Conservation (phyloP, 2,888 invertebrate species). For the Dasypogon diadema region DNA sequence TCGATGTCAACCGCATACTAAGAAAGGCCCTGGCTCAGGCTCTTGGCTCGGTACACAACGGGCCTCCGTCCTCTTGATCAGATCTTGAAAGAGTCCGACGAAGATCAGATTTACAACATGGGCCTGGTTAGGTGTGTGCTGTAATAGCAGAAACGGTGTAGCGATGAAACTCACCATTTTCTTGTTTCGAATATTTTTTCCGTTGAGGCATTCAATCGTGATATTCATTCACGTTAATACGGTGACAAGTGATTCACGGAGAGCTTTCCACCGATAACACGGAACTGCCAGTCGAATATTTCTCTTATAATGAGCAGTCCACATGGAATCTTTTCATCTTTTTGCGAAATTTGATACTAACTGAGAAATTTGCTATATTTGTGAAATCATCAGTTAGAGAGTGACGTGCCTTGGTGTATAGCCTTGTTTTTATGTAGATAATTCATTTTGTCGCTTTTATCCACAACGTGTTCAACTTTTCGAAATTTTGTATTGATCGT, state of each 20-base stretch:
- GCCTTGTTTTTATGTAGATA: not conserved
- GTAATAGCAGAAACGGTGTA: slow-evolving; percentile 27
- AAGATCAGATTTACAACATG: slow-evolving; percentile 1
- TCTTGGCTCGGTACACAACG: not conserved
- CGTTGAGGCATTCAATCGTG: slow-evolving; percentile 12
- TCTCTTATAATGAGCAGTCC: no score
- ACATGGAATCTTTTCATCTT: no score
- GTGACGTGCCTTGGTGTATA: not conserved
- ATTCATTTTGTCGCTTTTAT: no score
- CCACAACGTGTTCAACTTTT: no score
- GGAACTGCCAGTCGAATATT: not conserved
- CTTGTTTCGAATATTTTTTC: slow-evolving; percentile 18
- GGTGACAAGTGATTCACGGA: slow-evolving; percentile 26
- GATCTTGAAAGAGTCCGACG: slow-evolving; percentile 21
- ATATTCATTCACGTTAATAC: slow-evolving; percentile 4
- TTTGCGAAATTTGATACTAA: no score
- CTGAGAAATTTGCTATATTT: no score
- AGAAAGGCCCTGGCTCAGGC: slow-evolving; percentile 39
- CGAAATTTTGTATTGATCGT: no score
- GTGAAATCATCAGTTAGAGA: no score
- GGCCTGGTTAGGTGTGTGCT: slow-evolving; percentile 5
- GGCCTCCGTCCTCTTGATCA: slow-evolving; percentile 32
- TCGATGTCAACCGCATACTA: slow-evolving; percentile 53
- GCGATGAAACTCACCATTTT: slow-evolving; percentile 7
- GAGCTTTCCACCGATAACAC: not conserved